A percentile compares a stretch with the other conserved stretches of the same genome.
Evolutionary conservation across 2,888 invertebrate species (phyloP).

Genomic region (Tiliacea citrago): DNA sequence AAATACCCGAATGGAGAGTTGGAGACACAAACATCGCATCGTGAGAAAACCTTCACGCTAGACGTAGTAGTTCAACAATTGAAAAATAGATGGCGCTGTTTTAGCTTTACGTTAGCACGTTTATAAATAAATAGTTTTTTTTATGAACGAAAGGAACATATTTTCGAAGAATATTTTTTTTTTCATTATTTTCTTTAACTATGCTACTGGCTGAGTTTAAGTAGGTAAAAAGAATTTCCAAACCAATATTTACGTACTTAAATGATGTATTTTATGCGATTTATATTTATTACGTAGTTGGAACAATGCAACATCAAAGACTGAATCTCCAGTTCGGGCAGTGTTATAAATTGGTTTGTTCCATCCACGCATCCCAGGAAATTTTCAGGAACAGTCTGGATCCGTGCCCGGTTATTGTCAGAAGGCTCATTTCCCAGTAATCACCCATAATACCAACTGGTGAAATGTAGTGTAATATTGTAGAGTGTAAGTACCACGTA

Average conservation of each 20-base stretch:
- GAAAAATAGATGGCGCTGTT: slow-evolving; percentile 49
- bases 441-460: neutral
- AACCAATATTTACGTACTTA: neutral
- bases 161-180: neutral
- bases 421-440: neutral
- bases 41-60: neutral
- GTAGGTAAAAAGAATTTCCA: neutral
- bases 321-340: neutral
- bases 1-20: neutral
- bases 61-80: slow-evolving; percentile 3
- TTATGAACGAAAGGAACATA: neutral
- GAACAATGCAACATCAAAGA: neutral
- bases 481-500: neutral
- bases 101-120: accelerated
- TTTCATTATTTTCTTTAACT: no score
- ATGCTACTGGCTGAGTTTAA: neutral
- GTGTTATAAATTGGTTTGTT: neutral
- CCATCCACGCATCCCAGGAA: neutral
- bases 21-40: no score
- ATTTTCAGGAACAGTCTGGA: neutral
- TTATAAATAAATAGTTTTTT: neutral
- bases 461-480: no score
- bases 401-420: neutral
- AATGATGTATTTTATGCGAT: no score
- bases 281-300: neutral